These are phyloP conservation scores for Oceanodroma tethys DNA, from an alignment of 2,113 vertebrate species.

Conservation along the genomic window DNA sequence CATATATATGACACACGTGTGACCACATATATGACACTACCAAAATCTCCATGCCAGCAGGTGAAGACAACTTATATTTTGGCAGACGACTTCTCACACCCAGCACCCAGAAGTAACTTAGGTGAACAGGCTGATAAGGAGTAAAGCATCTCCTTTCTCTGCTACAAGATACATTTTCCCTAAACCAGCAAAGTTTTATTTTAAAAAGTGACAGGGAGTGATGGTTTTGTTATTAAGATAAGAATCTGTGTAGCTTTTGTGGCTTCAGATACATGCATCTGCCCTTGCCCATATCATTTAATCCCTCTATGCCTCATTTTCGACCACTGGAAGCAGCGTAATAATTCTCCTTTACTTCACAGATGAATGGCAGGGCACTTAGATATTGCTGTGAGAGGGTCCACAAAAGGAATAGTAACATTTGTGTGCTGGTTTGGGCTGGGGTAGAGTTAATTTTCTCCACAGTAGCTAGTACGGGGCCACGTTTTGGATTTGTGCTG, in stretches of 20 bases:
- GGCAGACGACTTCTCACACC: neutral
- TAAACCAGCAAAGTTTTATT: neutral
- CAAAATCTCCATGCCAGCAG: neutral
- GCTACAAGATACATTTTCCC: neutral
- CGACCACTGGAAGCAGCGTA: rapidly evolving
- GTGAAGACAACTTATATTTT: neutral
- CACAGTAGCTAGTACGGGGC: no score
- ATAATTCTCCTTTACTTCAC: neutral
- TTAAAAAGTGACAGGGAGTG: neutral
- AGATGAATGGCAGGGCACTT: neutral
- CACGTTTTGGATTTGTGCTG: no score
- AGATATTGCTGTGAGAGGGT: neutral
- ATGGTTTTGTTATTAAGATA: neutral
- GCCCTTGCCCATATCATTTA: neutral
- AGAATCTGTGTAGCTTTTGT: neutral
- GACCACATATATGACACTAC: neutral
- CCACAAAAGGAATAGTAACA: neutral
- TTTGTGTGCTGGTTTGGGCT: neutral
- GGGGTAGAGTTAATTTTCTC: no score
- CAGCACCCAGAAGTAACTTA: neutral
- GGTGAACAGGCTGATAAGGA: neutral
- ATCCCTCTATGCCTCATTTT: neutral
- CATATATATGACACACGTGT: neutral
- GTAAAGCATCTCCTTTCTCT: neutral
- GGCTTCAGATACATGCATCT: neutral